A percentile compares a stretch with the other conserved stretches of the same genome.
phyloP scores from a whole-genome alignment of 2,113 vertebrate species.

The Tenrec ecaudatus region DNA sequence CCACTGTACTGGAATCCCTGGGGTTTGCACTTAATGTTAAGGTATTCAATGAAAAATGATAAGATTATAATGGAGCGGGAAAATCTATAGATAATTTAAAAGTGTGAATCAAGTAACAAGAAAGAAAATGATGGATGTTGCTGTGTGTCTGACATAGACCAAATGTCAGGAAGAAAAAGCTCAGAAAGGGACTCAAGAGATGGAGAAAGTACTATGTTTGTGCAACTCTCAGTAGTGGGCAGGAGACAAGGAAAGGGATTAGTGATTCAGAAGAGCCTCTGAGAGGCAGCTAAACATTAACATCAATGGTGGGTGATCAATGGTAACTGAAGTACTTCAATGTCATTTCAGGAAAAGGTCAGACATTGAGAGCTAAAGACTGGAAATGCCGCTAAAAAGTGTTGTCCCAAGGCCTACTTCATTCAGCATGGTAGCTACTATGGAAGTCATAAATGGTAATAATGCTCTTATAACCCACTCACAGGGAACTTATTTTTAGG shows the following conservation, averaged over 20 bases:
- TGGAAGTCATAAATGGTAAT: neutral
- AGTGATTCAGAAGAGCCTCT: neutral
- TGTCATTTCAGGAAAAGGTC: neutral
- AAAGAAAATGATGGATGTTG: neutral
- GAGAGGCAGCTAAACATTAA: neutral
- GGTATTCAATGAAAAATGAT: neutral
- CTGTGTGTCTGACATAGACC: neutral
- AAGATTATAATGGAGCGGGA: neutral
- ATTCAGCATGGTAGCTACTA: neutral
- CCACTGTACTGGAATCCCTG: neutral
- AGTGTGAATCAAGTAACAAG: neutral
- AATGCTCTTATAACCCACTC: neutral
- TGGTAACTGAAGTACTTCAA: neutral
- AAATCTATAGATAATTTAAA: neutral
- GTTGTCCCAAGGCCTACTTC: neutral
- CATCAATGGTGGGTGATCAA: neutral
- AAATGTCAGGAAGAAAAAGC: neutral
- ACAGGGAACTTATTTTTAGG: neutral
- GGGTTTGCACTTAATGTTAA: neutral
- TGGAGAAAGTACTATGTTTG: rapidly evolving
- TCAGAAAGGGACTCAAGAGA: neutral
- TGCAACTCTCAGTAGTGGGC: neutral
- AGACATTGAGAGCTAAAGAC: neutral
- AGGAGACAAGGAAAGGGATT: neutral
- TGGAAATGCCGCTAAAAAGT: neutral